Base-by-base conservation (phyloP, 1,140 invertebrate genomes). In the Arion vulgaris region DNA sequence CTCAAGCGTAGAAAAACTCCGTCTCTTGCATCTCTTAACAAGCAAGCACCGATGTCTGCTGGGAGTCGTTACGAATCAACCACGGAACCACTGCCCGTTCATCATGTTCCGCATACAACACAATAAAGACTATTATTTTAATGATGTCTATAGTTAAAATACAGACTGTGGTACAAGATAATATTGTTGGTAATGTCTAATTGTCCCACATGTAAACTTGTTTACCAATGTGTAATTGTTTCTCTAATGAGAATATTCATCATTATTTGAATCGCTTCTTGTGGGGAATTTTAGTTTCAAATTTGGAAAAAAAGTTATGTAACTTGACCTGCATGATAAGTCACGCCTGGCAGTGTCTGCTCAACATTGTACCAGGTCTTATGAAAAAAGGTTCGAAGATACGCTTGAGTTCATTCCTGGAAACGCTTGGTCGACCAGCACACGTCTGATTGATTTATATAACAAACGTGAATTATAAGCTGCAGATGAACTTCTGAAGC, bases 241-340 rank as follows among this genome's bases (percentile, higher is more conserved):
- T 32, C 62, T 17, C 28, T 66, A 32, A 66, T 66, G 62, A 28
- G 5, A 32, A 28, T 9, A 5, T 32, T n/a, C 32, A 2, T 28
- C 11, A 7, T 66, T 66, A 66, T 32, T 66, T 66, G 62, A 9
- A 32, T 66, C 62, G 4, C 32, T 66, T 66, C 28, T 4, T 66
- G n/a, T 57, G 4, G n/a, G n/a, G n/a, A 66, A 57, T 57, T 9
- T 15, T 19, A 57, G 23, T 57, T n/a, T n/a, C 4, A 66, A 66
- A 23, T 7, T 32, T 7, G n/a, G 32, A 66, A 7, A 66, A 28
- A 66, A 32, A 5, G 1, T 66, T 32, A 32, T 17, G 11, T 32
- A 17, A 66, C n/a, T 57, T 57, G 53, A 57, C 53, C 26, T 57
- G 53, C 53, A 57, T 57, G 53, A 57, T 57, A 57, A n/a, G 53